These are phyloP conservation scores for Lepus townsendii DNA, from an alignment of 2,797 vertebrate genomes.

Conservation along the genomic window DNA sequence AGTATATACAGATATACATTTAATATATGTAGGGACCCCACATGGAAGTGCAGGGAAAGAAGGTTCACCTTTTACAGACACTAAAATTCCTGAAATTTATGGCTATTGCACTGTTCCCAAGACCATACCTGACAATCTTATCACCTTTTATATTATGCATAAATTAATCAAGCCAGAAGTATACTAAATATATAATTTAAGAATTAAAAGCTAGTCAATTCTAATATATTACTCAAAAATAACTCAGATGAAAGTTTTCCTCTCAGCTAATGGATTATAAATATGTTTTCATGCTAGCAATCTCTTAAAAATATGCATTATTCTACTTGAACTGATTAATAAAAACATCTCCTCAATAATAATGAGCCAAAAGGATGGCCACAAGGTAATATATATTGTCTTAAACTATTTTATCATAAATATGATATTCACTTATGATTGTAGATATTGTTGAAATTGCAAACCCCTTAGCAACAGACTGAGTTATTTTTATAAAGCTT, in stretches of 20 bases:
- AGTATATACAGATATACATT: background rate
- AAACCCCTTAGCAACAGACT: constrained; percentile 28
- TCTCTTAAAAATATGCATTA: background rate
- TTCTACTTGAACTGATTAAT: constrained; percentile 32
- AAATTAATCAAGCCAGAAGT: background rate
- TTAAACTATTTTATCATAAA: background rate
- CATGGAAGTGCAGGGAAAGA: background rate
- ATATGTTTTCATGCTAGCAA: background rate
- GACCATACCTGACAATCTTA: rapidly evolving
- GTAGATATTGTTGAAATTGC: background rate
- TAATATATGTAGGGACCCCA: background rate
- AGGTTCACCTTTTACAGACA: constrained; percentile 14
- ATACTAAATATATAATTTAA: background rate
- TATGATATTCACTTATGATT: constrained; percentile 11
- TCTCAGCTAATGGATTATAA: background rate
- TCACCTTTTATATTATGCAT: background rate
- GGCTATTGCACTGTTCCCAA: background rate
- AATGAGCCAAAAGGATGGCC: background rate
- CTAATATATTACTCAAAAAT: constrained; percentile 18
- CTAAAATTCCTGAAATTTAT: background rate
- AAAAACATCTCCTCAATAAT: background rate
- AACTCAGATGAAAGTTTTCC: background rate
- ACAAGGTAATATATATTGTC: background rate
- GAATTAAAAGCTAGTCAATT: background rate
- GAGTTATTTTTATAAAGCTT: constrained; percentile 48